Evolutionary conservation across 2,113 vertebrate species (phyloP), one percentile per base, ranked within the genome.

Genomic region (Pedionomus torquatus): DNA sequence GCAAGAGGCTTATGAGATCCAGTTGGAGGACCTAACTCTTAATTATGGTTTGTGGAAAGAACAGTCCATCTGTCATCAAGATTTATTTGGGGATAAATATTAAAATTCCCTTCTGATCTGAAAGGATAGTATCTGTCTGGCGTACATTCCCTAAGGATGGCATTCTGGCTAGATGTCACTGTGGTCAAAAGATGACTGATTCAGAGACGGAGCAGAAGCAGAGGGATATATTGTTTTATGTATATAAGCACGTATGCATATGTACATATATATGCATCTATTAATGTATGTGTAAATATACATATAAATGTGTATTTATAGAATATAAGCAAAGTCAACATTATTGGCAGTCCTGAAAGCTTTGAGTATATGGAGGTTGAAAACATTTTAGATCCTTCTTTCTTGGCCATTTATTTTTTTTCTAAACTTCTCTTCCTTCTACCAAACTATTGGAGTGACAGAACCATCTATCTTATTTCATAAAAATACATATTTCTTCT

Each of bases 1-100:
- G 11, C 28, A 86, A 81, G 30, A 83, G 7, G 18, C 5, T 17
- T 86, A 54, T 55, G 55, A 83, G 75, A 90, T 64, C 20, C 33
- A n/a, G 11, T 12, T 92, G 71, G 61, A 94, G 51, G 51, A 78
- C 11, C 18, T 70, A 75, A 70, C 39, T 68, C 39, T 24, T 77
- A 78, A 57, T 93, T 95, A 81, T 77, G 90, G 64, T 94, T 71
- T 33, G 31, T 79, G 35, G 61, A 35, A 90, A 93, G 61, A 94
- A 63, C 14, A 77, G 55, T 70, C 60, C 79, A 94, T 92, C 92
- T 92, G 77, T 75, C 85, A 81, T 75, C 68, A 93, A 78, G 79
- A 81, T 84, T 83, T 94, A 81, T 93, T 90, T 87, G 60, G 72
- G 20, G 81, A 82, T 75, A 82, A 89, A 49, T 89, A 69, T 57